Evolutionary conservation across 1,140 invertebrate genomes (phyloP), one percentile per base, ranked within the genome.

Genomic region (Druon quercuslanigerum): DNA sequence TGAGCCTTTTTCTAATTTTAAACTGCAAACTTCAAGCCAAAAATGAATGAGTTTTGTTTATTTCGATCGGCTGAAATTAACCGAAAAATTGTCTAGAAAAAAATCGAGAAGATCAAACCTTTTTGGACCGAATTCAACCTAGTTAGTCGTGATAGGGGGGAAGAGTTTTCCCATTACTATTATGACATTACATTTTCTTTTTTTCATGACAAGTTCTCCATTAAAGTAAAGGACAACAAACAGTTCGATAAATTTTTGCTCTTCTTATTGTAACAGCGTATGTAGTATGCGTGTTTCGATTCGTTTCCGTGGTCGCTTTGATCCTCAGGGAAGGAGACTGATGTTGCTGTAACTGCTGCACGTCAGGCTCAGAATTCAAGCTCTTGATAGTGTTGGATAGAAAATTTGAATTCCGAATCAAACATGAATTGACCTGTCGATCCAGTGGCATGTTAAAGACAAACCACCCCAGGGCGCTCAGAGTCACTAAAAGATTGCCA

Each of bases 391-490:
- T 77, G 81, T 77, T 73, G 74, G 76, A 84, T 82, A 78, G 76
- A 83, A 82, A 82, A 84, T 82, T 79, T 83, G 79, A 79, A 83
- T 83, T 56, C 73, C 73, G 76, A 74, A 70, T 73, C 57, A 72
- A 75, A 82, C 79, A 81, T 80, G 84, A 84, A 86, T 84, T 83
- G 82, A 86, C 76, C 84, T 85, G 81, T 84, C 84, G 83, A 71
- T 85, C 82, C 76, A 77, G 76, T 74, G 79, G 82, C 79, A 76
- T 76, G 81, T 80, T 66, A 66, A 66, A 66, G 60, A 66, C 60
- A 66, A 40, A 66, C 60, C 60, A 66, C 60, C 33, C 60, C 14
- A 66, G 60, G 57, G 76, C 78, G 72, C 51, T 50, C 46, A 72
- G 60, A 75, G 74, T 71, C 77, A 80, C 79, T 80, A 83, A 83